phyloP scores from a whole-genome alignment of 2,888 invertebrate species.

The Lacanobia wlatinum region DNA sequence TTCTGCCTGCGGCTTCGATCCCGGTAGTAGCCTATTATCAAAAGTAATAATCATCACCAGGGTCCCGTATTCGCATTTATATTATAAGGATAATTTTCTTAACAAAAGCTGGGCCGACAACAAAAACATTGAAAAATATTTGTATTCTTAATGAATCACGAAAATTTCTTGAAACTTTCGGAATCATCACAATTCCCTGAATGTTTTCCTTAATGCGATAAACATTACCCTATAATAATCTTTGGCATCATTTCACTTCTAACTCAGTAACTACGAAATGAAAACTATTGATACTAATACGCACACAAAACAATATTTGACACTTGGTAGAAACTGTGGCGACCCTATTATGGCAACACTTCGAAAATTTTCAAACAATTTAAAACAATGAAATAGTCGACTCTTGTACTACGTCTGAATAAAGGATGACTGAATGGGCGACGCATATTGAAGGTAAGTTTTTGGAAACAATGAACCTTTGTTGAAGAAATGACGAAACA shows the following conservation, averaged over 20 bases:
- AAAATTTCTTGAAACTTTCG: background rate
- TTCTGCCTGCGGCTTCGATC: no score
- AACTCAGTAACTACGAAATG: slow-evolving; percentile 8
- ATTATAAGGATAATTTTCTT: background rate
- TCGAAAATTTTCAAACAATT: slow-evolving; percentile 27
- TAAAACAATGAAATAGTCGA: slow-evolving; percentile 24
- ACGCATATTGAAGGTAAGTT: background rate
- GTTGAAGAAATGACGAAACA: slow-evolving; percentile 10
- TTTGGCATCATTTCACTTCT: slow-evolving; percentile 35
- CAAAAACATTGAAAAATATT: background rate
- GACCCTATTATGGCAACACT: slow-evolving; percentile 11
- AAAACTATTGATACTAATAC: background rate
- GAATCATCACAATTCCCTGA: background rate
- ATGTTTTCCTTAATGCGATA: slow-evolving; percentile 3
- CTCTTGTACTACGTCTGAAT: background rate
- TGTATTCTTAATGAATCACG: slow-evolving; percentile 2
- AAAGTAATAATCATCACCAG: no score
- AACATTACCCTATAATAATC: slow-evolving; percentile 20
- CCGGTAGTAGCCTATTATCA: no score
- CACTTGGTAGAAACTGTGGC: slow-evolving; percentile 1
- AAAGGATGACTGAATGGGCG: background rate
- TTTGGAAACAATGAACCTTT: slow-evolving; percentile 19
- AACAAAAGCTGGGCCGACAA: background rate
- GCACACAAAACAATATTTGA: background rate
- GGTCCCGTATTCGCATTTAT: no score